Evolutionary conservation across 2,797 vertebrate genomes (phyloP), one percentile per base, ranked within the genome.

Genomic region (Poeciliopsis infans): DNA sequence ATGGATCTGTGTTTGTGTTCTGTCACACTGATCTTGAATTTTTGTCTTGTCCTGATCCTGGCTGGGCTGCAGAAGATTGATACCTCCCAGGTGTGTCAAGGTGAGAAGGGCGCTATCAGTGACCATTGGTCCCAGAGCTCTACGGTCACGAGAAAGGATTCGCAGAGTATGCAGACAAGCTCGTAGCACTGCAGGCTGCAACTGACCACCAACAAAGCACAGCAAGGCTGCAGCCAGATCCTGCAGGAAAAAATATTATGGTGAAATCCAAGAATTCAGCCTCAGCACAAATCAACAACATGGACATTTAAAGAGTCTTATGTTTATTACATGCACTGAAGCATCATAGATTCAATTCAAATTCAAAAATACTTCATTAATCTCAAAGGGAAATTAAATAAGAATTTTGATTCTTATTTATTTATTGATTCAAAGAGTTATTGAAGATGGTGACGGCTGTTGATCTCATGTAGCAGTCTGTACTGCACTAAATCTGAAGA

Each of bases 81-180:
- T 72, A 16, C 93, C 94, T 7, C 90, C 94, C 39, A 93, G 89
- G 39, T 81, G 46, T 8, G 93, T 90, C 47, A 95, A 75, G 57
- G 83, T 90, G 10, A 88, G 47, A 28, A 95, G 89, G 45, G 94
- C 91, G 0, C 51, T 72, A 43, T 92, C 91, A 5, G 87, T 91
- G 80, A 94, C 88, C 85, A 96, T 80, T 55, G 95, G 93, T 1
- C 83, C 88, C 25, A 95, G 82, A 46, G 89, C 94, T 79, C 89
- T 87, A 10, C 91, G 90, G 84, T 96, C 95, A 1, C 95, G 87
- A 39, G 95, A 95, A 7, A 96, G 89, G 72, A 95, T 96, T 39
- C 94, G 92, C 28, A 96, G 89, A 0, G 94, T 95, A 3, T 89
- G 90, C 68, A 96, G 82, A 79, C 92, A 94, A 39, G 80, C 89